These are phyloP conservation scores for Borostomias antarcticus DNA, from an alignment of 2,797 vertebrate species.

Conservation along the genomic window DNA sequence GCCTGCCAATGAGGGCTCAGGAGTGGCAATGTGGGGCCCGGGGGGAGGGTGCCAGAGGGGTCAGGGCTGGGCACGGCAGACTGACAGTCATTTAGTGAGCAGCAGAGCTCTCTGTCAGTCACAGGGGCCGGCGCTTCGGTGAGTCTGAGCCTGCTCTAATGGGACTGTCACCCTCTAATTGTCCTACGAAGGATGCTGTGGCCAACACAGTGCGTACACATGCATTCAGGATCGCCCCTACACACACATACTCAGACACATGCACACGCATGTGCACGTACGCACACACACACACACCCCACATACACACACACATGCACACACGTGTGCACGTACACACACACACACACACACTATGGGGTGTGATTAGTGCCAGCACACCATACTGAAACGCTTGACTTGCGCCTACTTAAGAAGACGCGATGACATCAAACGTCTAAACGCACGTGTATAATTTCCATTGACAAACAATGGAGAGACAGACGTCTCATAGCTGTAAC, in stretches of 20 bases:
- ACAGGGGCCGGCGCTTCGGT: constrained; percentile 62
- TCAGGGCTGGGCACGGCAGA: constrained; percentile 62
- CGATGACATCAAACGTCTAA: too few relatives aligned
- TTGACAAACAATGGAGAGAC: too few relatives aligned
- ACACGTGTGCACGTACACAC: not conserved
- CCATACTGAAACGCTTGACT: too few relatives aligned
- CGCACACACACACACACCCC: constrained; percentile 38
- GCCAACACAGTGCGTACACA: not conserved
- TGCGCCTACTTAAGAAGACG: too few relatives aligned
- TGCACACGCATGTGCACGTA: not conserved
- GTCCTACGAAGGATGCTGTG: constrained; percentile 53
- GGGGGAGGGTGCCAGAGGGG: constrained; percentile 65
- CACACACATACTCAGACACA: too few relatives aligned
- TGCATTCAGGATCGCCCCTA: constrained; percentile 24
- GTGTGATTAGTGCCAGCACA: too few relatives aligned
- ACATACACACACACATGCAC: constrained; percentile 2
- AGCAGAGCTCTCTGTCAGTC: constrained; percentile 62
- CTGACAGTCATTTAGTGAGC: constrained; percentile 72
- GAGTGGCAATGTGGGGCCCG: constrained; percentile 50
- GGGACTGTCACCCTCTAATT: constrained; percentile 74
- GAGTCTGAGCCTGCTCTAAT: constrained; percentile 55
- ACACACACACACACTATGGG: too few relatives aligned
- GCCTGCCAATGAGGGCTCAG: constrained; percentile 62
- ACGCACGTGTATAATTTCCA: too few relatives aligned
- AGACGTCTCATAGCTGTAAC: too few relatives aligned